A percentile compares a stretch with the other conserved stretches of the same genome.
These are phyloP conservation scores for Dasypus novemcinctus DNA, from an alignment of 2,113 vertebrate species.

Conservation along the genomic window DNA sequence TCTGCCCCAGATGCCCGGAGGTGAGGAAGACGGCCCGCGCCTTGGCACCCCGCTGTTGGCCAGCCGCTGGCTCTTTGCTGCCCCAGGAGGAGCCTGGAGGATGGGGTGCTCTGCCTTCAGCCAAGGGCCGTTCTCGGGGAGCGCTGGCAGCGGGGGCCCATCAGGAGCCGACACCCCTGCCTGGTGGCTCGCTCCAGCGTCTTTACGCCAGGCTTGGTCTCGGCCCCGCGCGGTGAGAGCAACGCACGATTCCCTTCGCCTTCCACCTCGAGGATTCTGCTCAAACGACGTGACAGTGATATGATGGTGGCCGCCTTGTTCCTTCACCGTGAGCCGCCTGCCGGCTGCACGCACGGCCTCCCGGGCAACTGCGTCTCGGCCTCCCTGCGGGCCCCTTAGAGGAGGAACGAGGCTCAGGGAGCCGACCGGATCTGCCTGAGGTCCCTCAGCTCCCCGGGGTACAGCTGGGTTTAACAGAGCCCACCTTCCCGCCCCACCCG, in stretches of 20 bases:
- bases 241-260: neutral
- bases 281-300: rapidly evolving
- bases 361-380: rapidly evolving
- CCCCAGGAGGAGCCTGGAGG: no score
- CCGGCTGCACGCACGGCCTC: rapidly evolving
- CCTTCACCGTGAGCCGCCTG: neutral
- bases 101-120: neutral
- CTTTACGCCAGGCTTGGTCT: no score
- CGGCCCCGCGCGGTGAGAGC: no score
- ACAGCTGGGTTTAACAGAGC: neutral
- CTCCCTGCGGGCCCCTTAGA: neutral
- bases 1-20: neutral
- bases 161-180: neutral
- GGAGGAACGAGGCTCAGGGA: neutral
- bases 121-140: neutral
- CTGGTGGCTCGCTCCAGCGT: rapidly evolving
- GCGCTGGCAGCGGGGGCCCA: neutral
- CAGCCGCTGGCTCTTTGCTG: neutral
- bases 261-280: neutral
- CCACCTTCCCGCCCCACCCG: rapidly evolving
- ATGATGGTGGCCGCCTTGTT: rapidly evolving
- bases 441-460: neutral
- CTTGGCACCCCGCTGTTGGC: rapidly evolving
- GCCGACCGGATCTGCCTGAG: neutral
- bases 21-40: neutral